Conservation (phyloP, 2,888 invertebrate genomes). For the Sisyra terminalis region DNA sequence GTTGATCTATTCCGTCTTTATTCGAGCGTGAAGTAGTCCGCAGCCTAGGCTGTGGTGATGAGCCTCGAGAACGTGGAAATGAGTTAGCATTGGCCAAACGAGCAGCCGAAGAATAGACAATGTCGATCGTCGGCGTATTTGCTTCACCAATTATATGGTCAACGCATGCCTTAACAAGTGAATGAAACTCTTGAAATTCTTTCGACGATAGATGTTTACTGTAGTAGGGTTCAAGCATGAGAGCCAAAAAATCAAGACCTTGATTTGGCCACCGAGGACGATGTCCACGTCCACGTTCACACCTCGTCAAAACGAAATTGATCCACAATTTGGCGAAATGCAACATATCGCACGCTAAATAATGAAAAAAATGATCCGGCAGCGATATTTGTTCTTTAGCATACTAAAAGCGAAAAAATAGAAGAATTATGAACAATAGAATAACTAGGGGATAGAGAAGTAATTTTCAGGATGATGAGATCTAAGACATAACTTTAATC, state of each 20-base stretch:
- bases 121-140: constrained; percentile 4
- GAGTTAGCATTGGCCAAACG: constrained; percentile 16
- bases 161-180: background rate
- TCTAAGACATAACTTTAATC: too few relatives aligned
- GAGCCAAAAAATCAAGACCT: constrained; percentile 72
- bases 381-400: constrained; percentile 18
- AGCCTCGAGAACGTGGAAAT: constrained; percentile 21
- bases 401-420: constrained; percentile 9
- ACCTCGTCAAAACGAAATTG: constrained; percentile 69
- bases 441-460: too few relatives aligned
- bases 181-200: constrained; percentile 45
- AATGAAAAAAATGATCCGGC: constrained; percentile 7
- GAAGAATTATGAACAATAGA: constrained; percentile 5
- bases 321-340: constrained; percentile 74
- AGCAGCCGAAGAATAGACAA: constrained; percentile 1
- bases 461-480: too few relatives aligned
- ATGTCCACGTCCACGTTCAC: constrained; percentile 66
- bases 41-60: constrained; percentile 24
- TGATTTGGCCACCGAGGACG: constrained; percentile 80
- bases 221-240: constrained; percentile 71
- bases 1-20: constrained; percentile 1
- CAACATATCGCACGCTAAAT: constrained; percentile 42
- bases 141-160: constrained; percentile 6
- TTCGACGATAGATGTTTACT: constrained; percentile 57
- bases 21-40: constrained; percentile 1